Conservation (phyloP, 2,797 vertebrate genomes). For the Chiloscyllium punctatum region DNA sequence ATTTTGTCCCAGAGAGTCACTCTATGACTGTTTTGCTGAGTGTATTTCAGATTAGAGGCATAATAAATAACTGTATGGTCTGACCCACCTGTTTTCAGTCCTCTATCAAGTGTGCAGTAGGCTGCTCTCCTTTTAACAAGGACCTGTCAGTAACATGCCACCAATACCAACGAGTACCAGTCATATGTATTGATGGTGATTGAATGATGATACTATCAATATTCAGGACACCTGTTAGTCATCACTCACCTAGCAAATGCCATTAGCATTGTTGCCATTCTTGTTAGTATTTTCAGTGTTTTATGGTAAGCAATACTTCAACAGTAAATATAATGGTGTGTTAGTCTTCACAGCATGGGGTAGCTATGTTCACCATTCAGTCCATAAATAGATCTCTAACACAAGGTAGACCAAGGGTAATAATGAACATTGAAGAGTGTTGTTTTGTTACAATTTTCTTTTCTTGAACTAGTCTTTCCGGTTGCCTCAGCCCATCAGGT, state of each 20-base stretch:
- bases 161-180: neutral
- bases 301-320: neutral
- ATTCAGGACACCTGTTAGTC: constrained; percentile 19
- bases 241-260: constrained; percentile 19
- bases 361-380: too few species aligned
- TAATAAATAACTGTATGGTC: neutral
- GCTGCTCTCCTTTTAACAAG: neutral
- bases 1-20: neutral
- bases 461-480: neutral
- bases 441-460: neutral
- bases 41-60: neutral
- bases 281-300: constrained; percentile 25
- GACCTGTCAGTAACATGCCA: neutral
- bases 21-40: neutral
- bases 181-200: constrained; percentile 15
- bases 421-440: neutral
- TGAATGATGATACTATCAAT: constrained; percentile 14
- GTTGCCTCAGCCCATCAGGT: neutral
- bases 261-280: constrained; percentile 17
- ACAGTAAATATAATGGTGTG: neutral
- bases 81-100: neutral
- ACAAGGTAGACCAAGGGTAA: neutral
- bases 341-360: neutral
- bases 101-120: neutral
- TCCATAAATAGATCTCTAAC: too few species aligned